Conservation (phyloP, 2,113 vertebrate genomes). For the Urocitellus parryii region DNA sequence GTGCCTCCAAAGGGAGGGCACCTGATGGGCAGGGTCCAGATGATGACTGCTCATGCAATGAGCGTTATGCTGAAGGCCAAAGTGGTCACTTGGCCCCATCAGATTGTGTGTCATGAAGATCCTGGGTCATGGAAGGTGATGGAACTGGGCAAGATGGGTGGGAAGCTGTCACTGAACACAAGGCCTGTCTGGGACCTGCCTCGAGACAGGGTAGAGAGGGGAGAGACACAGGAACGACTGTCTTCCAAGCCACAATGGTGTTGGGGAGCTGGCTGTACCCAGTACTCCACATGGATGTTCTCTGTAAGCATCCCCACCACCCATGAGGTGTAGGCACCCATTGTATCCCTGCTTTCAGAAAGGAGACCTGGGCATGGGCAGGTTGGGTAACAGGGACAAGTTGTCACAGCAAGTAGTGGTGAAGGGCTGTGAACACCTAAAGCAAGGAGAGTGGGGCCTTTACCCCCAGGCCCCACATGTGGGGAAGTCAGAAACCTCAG, state of each 20-base stretch:
- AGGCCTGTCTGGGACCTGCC: not conserved
- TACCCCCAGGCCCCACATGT: not conserved
- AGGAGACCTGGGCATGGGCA: not conserved
- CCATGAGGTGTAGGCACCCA: not conserved
- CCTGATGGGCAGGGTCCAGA: not conserved
- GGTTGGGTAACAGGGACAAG: not conserved
- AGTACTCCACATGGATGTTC: not conserved
- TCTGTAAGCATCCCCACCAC: not conserved
- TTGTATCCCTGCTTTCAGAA: not conserved
- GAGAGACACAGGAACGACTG: too few species aligned
- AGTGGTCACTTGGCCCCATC: not conserved
- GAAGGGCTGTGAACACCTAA: not conserved
- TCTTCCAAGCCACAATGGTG: not conserved
- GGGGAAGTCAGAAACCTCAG: not conserved
- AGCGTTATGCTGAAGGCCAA: not conserved
- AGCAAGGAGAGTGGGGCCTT: not conserved
- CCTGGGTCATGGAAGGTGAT: not conserved
- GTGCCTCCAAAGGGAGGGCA: accelerated
- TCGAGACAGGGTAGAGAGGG: not conserved
- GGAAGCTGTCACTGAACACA: not conserved
- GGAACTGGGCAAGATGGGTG: not conserved
- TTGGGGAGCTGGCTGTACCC: not conserved
- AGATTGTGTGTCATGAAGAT: not conserved
- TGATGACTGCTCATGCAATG: not conserved
- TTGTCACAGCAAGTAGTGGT: too few species aligned